These are phyloP conservation scores for Channa striata DNA, from an alignment of 2,797 vertebrate species.

Conservation along the genomic window DNA sequence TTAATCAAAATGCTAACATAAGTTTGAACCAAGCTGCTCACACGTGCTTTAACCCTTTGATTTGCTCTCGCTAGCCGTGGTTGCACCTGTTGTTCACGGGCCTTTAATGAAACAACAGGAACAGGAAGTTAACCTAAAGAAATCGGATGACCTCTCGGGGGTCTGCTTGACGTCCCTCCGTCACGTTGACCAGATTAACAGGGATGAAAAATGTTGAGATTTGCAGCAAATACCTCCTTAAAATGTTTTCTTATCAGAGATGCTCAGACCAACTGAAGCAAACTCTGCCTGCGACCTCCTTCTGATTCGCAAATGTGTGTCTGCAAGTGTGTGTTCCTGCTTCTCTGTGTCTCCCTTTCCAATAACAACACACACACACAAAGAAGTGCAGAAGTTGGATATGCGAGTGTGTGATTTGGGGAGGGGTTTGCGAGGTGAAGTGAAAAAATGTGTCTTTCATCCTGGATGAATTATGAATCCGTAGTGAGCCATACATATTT, in stretches of 20 bases:
- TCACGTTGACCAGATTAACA: slow-evolving; percentile 31
- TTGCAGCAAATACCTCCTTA: slow-evolving; percentile 18
- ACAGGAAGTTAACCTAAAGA: slow-evolving; percentile 16
- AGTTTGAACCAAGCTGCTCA: slow-evolving; percentile 45
- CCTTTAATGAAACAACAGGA: slow-evolving; percentile 19
- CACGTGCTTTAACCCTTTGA: slow-evolving; percentile 47
- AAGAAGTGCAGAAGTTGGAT: no score
- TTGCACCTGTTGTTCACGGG: not conserved
- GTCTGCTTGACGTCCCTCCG: slow-evolving; percentile 8
- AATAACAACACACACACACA: slow-evolving; percentile 5
- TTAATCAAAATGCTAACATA: slow-evolving; percentile 71
- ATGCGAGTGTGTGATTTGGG: not conserved
- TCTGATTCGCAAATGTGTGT: not conserved
- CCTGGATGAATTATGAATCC: slow-evolving; percentile 75
- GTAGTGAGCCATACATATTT: slow-evolving; percentile 67
- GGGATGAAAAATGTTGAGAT: slow-evolving; percentile 30
- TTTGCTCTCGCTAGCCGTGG: not conserved
- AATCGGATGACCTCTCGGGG: slow-evolving; percentile 18
- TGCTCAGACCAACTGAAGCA: slow-evolving; percentile 13
- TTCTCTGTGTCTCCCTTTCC: not conserved
- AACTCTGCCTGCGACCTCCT: slow-evolving; percentile 16
- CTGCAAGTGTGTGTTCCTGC: slow-evolving; percentile 2
- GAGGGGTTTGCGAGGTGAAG: not conserved
- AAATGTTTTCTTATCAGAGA: slow-evolving; percentile 37
- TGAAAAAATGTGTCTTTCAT: slow-evolving; percentile 70